These are phyloP conservation scores for Aplodontia rufa DNA, from an alignment of 2,113 vertebrate species.

Conservation along the genomic window DNA sequence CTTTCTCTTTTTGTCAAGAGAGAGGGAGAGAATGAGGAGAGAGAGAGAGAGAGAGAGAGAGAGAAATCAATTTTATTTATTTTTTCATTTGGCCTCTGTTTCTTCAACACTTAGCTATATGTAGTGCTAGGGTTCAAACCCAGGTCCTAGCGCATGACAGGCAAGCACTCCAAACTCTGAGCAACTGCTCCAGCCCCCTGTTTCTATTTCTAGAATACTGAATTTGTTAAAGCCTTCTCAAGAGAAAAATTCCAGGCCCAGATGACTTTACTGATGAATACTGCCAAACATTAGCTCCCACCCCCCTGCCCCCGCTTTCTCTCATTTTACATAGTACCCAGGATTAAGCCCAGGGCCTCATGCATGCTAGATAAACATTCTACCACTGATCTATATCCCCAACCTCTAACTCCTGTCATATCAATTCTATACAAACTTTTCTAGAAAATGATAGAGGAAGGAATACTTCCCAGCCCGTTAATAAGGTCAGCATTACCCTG, in stretches of 20 bases:
- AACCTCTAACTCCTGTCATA: not conserved
- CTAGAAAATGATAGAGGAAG: not conserved
- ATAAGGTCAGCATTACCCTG: not conserved
- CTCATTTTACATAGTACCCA: not conserved
- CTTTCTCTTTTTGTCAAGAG: too few relatives aligned
- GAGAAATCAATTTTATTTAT: too few relatives aligned
- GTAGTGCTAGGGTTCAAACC: too few relatives aligned
- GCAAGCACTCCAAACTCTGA: too few relatives aligned
- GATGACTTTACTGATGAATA: not conserved
- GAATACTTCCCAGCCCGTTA: not conserved
- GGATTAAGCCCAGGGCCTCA: not conserved
- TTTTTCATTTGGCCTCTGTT: too few relatives aligned
- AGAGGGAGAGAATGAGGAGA: too few relatives aligned
- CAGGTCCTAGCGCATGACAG: too few relatives aligned
- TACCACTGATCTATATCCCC: not conserved
- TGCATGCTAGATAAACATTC: not conserved
- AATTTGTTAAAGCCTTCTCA: not conserved
- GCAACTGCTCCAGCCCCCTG: too few relatives aligned
- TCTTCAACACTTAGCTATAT: too few relatives aligned
- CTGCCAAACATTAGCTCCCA: constrained; percentile 23
- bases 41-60: too few relatives aligned
- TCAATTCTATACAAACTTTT: not conserved
- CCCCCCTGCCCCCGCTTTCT: too few relatives aligned
- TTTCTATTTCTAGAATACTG: not conserved
- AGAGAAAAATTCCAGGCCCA: not conserved